phyloP scores from a whole-genome alignment of 2,888 invertebrate species.

The Coecobrya sp. region DNA sequence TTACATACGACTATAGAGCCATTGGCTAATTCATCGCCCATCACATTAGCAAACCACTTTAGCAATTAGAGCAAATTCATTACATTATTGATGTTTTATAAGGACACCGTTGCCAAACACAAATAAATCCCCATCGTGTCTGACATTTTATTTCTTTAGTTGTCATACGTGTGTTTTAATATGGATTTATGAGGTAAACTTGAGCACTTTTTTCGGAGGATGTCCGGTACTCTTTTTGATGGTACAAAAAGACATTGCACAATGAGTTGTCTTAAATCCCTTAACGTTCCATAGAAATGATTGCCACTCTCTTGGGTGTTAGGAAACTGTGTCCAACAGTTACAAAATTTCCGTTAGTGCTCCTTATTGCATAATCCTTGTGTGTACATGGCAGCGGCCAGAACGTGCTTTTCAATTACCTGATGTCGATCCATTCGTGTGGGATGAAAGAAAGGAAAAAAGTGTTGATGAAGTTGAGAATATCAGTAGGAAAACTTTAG shows the following conservation, averaged over 20 bases:
- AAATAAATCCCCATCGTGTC: not conserved
- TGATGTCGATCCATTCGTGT: constrained; percentile 28
- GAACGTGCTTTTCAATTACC: constrained; percentile 64
- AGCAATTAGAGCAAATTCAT: too few relatives aligned
- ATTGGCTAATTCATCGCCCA: too few relatives aligned
- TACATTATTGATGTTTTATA: too few relatives aligned
- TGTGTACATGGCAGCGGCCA: constrained; percentile 2
- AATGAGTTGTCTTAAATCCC: constrained; percentile 42
- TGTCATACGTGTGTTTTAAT: constrained; percentile 45
- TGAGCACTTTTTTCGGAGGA: not conserved
- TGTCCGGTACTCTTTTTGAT: not conserved
- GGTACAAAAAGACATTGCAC: not conserved
- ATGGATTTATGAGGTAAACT: constrained; percentile 30
- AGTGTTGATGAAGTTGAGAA: constrained; percentile 11
- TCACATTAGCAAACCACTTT: too few relatives aligned
- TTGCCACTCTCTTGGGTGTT: constrained; percentile 68
- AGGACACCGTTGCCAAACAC: not conserved
- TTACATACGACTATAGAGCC: too few relatives aligned
- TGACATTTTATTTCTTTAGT: constrained; percentile 26
- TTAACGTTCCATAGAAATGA: constrained; percentile 67
- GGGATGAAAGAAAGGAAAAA: not conserved
- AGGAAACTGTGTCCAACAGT: constrained; percentile 20
- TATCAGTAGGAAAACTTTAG: constrained; percentile 44
- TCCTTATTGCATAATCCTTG: constrained; percentile 42
- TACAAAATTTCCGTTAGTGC: not conserved